phyloP scores from a whole-genome alignment of 2,888 invertebrate species.

The Drepanosiphum platanoidis region DNA sequence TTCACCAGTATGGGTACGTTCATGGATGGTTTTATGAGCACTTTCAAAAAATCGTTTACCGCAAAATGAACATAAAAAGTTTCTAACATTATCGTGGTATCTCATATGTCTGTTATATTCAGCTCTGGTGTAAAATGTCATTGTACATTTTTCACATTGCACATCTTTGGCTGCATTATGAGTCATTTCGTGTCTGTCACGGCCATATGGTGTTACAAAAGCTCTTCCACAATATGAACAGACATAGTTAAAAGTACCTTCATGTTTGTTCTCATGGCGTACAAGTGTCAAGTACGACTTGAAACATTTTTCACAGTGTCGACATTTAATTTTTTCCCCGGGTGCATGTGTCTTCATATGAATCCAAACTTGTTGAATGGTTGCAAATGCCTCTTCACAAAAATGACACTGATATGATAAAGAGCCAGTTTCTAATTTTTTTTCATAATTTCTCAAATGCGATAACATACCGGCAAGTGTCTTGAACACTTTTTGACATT shows the following conservation, averaged over 20 bases:
- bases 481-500: conserved; percentile 58
- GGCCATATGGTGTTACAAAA: conserved; percentile 59
- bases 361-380: conserved; percentile 60
- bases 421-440: conserved; percentile 48
- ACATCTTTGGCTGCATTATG: conserved; percentile 57
- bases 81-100: conserved; percentile 57
- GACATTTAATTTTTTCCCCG: conserved; percentile 58
- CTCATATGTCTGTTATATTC: conserved; percentile 59
- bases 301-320: conserved; percentile 56
- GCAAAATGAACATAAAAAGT: conserved; percentile 57
- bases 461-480: conserved; percentile 47
- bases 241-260: conserved; percentile 51
- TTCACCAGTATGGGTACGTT: conserved; percentile 57
- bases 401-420: conserved; percentile 50
- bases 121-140: conserved; percentile 57
- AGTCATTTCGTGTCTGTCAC: conserved; percentile 59
- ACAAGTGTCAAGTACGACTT: conserved; percentile 56
- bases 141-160: conserved; percentile 58
- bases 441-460: conserved; percentile 54
- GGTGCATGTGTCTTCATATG: conserved; percentile 59
- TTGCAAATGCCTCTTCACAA: conserved; percentile 51
- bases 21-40: conserved; percentile 59
- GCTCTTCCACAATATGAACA: conserved; percentile 60
- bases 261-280: conserved; percentile 58
- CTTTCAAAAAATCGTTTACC: conserved; percentile 59